Conservation (phyloP, 2,797 vertebrate species). For the Coracias cyanogaster region DNA sequence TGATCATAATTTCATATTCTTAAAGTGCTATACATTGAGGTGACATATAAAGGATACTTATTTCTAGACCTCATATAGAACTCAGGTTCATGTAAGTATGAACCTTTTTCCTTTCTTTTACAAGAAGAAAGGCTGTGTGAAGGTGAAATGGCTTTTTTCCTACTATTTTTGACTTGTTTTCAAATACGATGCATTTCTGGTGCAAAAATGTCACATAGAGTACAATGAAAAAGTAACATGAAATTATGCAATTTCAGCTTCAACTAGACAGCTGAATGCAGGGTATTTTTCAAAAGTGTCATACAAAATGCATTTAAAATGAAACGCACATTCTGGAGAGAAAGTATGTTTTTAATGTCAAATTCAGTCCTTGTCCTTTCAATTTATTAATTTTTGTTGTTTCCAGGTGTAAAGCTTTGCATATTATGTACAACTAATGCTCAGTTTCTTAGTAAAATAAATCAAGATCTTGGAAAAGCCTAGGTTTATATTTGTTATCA, state of each 20-base stretch:
- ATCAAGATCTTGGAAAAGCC: not conserved
- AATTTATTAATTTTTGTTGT: not conserved
- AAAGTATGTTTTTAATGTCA: not conserved
- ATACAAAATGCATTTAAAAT: slow-evolving; percentile 19
- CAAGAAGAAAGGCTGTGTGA: not conserved
- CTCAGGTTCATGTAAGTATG: not conserved
- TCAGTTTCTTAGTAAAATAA: not conserved
- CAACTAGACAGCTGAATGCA: not conserved
- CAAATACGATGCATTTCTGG: not conserved
- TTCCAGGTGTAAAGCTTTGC: not conserved
- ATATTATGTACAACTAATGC: not conserved
- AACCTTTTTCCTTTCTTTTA: not conserved
- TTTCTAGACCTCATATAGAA: not conserved
- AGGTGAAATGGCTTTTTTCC: not conserved
- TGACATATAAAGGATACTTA: not conserved
- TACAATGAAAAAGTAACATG: not conserved
- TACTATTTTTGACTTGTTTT: not conserved
- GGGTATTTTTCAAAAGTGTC: not conserved
- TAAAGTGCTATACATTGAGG: not conserved
- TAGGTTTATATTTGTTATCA: not conserved
- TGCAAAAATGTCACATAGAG: not conserved
- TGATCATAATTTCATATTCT: not conserved
- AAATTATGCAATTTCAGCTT: slow-evolving; percentile 29
- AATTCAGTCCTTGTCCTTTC: not conserved
- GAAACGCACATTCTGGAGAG: not conserved